Base-by-base conservation (phyloP, 2,797 vertebrate genomes). In the Threskiornis aethiopicus region DNA sequence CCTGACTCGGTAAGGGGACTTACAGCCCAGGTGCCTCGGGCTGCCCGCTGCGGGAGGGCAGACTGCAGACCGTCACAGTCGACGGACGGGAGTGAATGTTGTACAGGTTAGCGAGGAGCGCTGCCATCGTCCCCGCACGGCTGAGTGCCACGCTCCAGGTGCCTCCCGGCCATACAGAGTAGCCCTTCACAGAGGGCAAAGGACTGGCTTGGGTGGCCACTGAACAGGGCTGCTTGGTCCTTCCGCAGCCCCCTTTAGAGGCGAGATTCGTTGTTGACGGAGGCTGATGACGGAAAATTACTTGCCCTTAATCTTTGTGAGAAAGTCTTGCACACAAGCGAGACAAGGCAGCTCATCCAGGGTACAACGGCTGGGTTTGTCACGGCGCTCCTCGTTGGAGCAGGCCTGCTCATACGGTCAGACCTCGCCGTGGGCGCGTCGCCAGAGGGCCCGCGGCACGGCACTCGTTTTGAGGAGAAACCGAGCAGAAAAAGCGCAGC, bases 341-440 rank as follows among this genome's bases (percentile, higher is more conserved):
- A 51, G 19, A 49, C 10, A 4, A 28, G n/a, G 29, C 25, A 54
- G 19, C 28, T 11, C 7, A 2, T 2, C 16, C 15, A 1, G 31
- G 41, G 46, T 2, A 10, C 42, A 5, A 6, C 2, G 8, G 26
- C 22, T 16, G 11, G 29, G 33, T 39, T 46, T n/a, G 49, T 13
- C 47, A 10, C 6, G 2, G 6, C 13, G 3, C 5, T 28, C 10
- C 31, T 37, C 41, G 16, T 25, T 21, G 3, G 13, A 28, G 41
- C 1, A 46, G 24, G 33, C 13, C 44, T 11, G 9, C 5, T 16
- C 5, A 9, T 2, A 4, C 0, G 4, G 25, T 1, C 1, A 42
- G 13, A 11, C 28, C 26, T 17, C 11, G 9, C 41, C 4, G 57
- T 2, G 57, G 7, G 57, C 3, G 15, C 22, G 16, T 5, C 5